A percentile compares a stretch with the other conserved stretches of the same genome.
Evolutionary conservation across 1,140 invertebrate genomes (phyloP).

Genomic region (Drosophila eugracilis): DNA sequence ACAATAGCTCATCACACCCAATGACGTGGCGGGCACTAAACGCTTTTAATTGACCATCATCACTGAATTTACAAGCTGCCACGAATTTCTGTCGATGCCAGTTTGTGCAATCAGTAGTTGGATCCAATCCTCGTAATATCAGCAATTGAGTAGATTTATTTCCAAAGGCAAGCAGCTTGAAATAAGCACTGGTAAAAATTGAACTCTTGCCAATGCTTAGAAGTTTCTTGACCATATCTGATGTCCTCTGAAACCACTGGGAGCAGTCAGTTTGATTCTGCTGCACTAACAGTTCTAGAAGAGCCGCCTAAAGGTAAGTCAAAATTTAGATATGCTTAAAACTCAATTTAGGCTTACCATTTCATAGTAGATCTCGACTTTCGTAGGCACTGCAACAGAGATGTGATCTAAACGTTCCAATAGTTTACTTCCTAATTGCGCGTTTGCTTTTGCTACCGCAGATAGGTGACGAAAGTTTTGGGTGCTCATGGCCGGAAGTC

Average conservation of each 20-base stretch:
- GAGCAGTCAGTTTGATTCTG: background rate
- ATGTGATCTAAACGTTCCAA: slow-evolving; percentile 24
- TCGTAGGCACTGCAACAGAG: slow-evolving; percentile 1
- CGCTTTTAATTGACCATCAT: slow-evolving; percentile 32
- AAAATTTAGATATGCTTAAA: background rate
- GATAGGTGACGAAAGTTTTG: slow-evolving; percentile 38
- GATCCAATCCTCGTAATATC: slow-evolving; percentile 30
- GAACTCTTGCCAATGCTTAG: slow-evolving; percentile 10
- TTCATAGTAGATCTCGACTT: slow-evolving; percentile 56
- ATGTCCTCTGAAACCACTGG: slow-evolving; percentile 29
- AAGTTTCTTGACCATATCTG: slow-evolving; percentile 11
- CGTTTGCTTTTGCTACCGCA: slow-evolving; percentile 9
- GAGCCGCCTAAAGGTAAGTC: slow-evolving; percentile 11
- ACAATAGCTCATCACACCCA: background rate
- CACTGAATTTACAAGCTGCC: slow-evolving; percentile 9
- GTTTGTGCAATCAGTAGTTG: background rate
- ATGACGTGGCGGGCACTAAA: slow-evolving; percentile 19
- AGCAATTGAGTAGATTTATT: slow-evolving; percentile 12
- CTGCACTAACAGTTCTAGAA: slow-evolving; percentile 37
- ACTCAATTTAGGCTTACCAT: slow-evolving; percentile 25
- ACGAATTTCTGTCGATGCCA: slow-evolving; percentile 60
- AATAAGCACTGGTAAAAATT: slow-evolving; percentile 32
- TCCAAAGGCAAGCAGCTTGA: slow-evolving; percentile 15
- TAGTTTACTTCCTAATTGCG: slow-evolving; percentile 19
- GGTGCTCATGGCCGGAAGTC: slow-evolving; percentile 11